phyloP scores from a whole-genome alignment of 2,113 vertebrate genomes.

The Nannobrachium achirus region DNA sequence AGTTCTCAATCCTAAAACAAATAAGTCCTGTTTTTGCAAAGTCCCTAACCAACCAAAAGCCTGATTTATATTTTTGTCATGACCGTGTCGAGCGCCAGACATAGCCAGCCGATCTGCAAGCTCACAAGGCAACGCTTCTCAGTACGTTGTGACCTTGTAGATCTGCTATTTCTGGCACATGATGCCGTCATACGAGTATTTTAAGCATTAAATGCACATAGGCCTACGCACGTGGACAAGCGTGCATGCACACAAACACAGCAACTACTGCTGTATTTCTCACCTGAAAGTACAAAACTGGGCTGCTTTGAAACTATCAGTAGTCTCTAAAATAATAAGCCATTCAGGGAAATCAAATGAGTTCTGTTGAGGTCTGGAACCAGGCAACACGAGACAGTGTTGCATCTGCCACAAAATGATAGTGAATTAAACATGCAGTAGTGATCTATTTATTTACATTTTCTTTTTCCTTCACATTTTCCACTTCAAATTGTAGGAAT shows the following conservation, averaged over 20 bases:
- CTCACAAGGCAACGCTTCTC: too few relatives aligned
- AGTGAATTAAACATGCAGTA: neutral
- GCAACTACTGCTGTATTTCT: constrained; percentile 25
- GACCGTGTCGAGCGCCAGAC: too few relatives aligned
- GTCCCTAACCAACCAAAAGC: constrained; percentile 4
- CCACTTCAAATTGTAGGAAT: neutral
- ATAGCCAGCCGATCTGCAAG: too few relatives aligned
- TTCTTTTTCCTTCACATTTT: neutral
- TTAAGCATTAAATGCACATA: neutral
- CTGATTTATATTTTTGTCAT: too few relatives aligned
- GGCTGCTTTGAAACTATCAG: constrained; percentile 5
- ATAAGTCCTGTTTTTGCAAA: constrained; percentile 54
- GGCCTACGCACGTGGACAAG: neutral
- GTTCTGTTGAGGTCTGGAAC: constrained; percentile 5
- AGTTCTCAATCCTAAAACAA: constrained; percentile 55
- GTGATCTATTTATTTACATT: neutral
- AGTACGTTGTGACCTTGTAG: too few relatives aligned
- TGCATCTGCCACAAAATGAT: neutral
- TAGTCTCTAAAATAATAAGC: constrained; percentile 8
- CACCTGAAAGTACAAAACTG: constrained; percentile 21
- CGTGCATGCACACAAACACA: too few relatives aligned
- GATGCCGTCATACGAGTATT: too few relatives aligned
- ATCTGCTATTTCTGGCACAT: too few relatives aligned
- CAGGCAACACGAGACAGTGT: constrained; percentile 2
- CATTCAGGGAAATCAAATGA: neutral